Conservation (phyloP, 2,888 invertebrate genomes). For the Acronicta aceris region DNA sequence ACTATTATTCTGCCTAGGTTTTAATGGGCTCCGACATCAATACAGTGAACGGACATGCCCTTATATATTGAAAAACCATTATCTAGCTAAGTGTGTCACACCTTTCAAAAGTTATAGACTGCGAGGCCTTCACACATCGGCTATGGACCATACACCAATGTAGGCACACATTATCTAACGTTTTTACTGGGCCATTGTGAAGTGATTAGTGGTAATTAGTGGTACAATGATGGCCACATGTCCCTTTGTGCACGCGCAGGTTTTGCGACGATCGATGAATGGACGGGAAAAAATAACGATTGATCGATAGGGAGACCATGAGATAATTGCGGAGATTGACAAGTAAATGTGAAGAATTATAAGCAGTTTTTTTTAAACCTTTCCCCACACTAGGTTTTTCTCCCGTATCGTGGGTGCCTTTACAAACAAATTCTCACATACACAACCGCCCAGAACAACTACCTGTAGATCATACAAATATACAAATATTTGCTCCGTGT, state of each 20-base stretch:
- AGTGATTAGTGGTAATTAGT: conserved; percentile 33
- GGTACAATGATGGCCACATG: conserved; percentile 50
- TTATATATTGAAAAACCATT: conserved; percentile 37
- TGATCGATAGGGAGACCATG: conserved; percentile 27
- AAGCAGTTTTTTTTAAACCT: neutral
- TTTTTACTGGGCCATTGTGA: conserved; percentile 48
- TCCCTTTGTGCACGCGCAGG: conserved; percentile 39
- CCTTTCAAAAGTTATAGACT: conserved; percentile 48
- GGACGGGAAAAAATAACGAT: conserved; percentile 35
- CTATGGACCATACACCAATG: conserved; percentile 6
- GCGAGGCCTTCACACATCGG: conserved; percentile 31
- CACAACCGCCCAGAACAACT: no score
- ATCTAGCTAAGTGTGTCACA: conserved; percentile 46
- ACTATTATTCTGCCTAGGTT: neutral
- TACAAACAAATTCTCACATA: no score
- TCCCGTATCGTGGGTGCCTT: no score
- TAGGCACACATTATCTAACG: conserved; percentile 27
- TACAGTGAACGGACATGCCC: conserved; percentile 21
- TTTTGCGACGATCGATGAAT: conserved; percentile 45
- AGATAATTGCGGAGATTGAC: conserved; percentile 2
- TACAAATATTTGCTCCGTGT: no score
- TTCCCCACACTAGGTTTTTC: no score
- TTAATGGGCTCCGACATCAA: conserved; percentile 14
- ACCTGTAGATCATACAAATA: no score
- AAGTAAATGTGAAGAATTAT: neutral